Base-by-base conservation (phyloP, 2,888 invertebrate species). In the Aricia artaxerxes region DNA sequence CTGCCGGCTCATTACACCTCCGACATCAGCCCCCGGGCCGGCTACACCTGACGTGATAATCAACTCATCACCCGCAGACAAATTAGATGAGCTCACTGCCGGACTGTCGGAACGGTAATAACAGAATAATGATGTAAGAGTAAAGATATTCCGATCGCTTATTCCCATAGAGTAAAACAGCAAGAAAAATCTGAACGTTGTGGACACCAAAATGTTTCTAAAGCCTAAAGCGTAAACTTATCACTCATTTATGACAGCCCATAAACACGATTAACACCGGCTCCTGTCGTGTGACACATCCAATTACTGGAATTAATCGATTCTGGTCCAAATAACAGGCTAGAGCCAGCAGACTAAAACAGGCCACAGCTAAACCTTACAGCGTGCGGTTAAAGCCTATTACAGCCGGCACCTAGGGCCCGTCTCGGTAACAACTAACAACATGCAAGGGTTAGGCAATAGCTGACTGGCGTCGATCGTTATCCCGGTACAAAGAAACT, bases 401-500 rank as follows among this genome's bases (percentile, higher is more conserved):
- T 24, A 35, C 9, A 35, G 64, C 64, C 9, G 11, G 31, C 64
- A 24, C 9, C 69, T 35, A 69, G 13, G 9, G 64, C 64, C 11
- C 35, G 64, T 11, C 35, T 69, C 16, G 13, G 16, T 69, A 69
- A 69, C 64, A 69, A 69, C 11, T 69, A 69, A 69, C 64, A 69
- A 69, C 11, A 69, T 69, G 69, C 69, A 69, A 35, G 69, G 35
- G 16, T 69, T 69, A 16, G 11, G 69, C 69, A 69, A 69, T 2
- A 31, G 64, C 35, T 69, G 69, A 69, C 38, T 35, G 69, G 69
- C 69, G 69, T 69, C 69, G 35, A 69, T 69, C 69, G 69, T 38
- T 69, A 69, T 69, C 69, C 69, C 4, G 69, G 11, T 4, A 69
- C 69, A 69, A 69, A 69, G 69, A 69, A 35, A 13, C 69, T 69